Conservation (phyloP, 2,113 vertebrate genomes). For the Lophochroa leadbeateri region DNA sequence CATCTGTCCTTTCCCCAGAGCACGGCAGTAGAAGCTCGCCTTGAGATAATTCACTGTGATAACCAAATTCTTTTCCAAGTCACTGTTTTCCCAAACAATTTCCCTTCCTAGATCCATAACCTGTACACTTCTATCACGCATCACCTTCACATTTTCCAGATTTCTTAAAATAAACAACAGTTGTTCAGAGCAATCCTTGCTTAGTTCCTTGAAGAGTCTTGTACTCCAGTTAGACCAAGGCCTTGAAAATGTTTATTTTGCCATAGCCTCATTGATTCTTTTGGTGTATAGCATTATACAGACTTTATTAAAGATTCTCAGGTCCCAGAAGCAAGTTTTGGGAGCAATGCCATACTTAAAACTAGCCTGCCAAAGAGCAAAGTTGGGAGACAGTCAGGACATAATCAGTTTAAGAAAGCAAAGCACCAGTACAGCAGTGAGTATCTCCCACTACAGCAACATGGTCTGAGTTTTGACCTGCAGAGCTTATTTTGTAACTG, state of each 20-base stretch:
- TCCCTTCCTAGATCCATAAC: background rate
- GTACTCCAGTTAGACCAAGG: background rate
- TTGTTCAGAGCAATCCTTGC: background rate
- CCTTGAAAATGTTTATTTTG: background rate
- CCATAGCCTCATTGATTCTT: background rate
- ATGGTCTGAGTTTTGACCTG: background rate
- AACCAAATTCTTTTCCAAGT: background rate
- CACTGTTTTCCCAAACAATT: background rate
- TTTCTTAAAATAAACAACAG: background rate
- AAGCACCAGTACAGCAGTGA: background rate
- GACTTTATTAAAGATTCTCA: background rate
- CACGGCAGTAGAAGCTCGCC: background rate
- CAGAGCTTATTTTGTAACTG: background rate
- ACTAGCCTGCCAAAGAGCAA: background rate
- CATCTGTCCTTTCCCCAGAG: background rate
- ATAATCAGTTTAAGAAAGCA: background rate
- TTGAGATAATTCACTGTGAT: background rate
- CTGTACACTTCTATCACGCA: background rate
- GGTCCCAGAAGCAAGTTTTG: background rate
- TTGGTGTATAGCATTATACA: background rate
- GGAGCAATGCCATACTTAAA: background rate
- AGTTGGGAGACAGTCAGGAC: background rate
- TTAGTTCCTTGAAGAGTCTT: background rate
- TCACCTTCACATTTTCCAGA: background rate
- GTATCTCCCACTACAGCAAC: background rate